phyloP scores from a whole-genome alignment of 2,888 invertebrate species.

The Cyrtodaria siliqua region DNA sequence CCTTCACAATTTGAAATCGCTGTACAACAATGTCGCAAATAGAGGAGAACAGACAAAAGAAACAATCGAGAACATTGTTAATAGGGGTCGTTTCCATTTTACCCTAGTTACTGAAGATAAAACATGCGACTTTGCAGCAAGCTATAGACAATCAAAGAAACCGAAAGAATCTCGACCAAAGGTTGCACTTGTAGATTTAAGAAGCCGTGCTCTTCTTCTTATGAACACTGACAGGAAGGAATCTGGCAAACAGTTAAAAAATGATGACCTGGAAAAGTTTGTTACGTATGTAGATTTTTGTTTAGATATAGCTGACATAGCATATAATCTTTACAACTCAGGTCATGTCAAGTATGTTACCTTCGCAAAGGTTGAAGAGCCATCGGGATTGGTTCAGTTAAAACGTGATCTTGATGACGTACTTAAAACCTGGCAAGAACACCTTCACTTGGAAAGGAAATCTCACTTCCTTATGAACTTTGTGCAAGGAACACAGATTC shows the following conservation, averaged over 20 bases:
- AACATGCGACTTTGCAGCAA: slow-evolving; percentile 25
- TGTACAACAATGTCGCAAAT: slow-evolving; percentile 72
- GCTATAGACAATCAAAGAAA: not conserved
- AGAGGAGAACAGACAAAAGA: slow-evolving; percentile 70
- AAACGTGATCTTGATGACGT: slow-evolving; percentile 18
- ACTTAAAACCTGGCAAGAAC: slow-evolving; percentile 46
- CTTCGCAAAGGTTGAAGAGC: slow-evolving; percentile 7
- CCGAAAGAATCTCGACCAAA: not conserved
- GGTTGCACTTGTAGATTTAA: slow-evolving; percentile 53
- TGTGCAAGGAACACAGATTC: slow-evolving; percentile 61
- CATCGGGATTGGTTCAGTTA: slow-evolving; percentile 10
- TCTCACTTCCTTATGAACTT: slow-evolving; percentile 60
- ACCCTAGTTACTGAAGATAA: slow-evolving; percentile 19
- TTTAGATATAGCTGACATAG: slow-evolving; percentile 36
- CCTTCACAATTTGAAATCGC: slow-evolving; percentile 64
- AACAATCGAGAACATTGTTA: slow-evolving; percentile 60
- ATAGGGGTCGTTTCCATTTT: slow-evolving; percentile 55
- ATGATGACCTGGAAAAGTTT: slow-evolving; percentile 31
- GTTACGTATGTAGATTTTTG: slow-evolving; percentile 37
- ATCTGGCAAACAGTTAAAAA: too few species aligned
- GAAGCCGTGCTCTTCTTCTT: slow-evolving; percentile 65
- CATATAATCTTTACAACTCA: slow-evolving; percentile 25
- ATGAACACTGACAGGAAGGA: slow-evolving; percentile 42
- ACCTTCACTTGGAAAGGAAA: slow-evolving; percentile 31
- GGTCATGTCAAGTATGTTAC: slow-evolving; percentile 50